phyloP scores from a whole-genome alignment of 2,797 vertebrate genomes.

The Coilia nasus region DNA sequence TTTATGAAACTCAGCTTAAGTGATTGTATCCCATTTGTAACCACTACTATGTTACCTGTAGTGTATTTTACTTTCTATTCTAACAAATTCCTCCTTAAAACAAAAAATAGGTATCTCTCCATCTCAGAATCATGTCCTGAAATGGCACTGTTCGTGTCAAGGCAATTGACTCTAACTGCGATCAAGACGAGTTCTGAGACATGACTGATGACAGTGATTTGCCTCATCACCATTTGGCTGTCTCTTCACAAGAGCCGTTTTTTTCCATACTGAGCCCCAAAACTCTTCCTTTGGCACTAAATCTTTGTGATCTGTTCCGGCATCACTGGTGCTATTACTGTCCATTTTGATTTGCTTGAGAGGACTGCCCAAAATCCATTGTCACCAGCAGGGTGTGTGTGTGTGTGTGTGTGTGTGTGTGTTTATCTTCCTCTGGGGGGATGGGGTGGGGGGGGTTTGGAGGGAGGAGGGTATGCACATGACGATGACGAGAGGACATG shows the following conservation, averaged over 20 bases:
- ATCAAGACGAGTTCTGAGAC: slow-evolving; percentile 19
- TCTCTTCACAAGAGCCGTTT: background rate
- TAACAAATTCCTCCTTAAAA: background rate
- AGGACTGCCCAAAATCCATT: background rate
- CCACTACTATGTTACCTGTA: background rate
- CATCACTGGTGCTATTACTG: background rate
- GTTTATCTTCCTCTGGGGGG: slow-evolving; percentile 59
- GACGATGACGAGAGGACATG: background rate
- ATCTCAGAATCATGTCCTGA: background rate
- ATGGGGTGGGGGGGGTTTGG: slow-evolving; percentile 32
- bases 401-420: slow-evolving; percentile 55
- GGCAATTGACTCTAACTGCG: slow-evolving; percentile 13
- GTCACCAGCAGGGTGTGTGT: slow-evolving; percentile 5
- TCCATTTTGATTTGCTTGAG: slow-evolving; percentile 27
- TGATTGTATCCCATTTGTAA: background rate
- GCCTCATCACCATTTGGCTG: background rate
- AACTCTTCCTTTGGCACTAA: slow-evolving; percentile 4
- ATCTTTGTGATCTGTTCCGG: background rate
- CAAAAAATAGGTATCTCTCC: background rate
- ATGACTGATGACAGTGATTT: slow-evolving; percentile 16
- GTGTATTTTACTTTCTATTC: background rate
- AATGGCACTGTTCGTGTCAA: background rate
- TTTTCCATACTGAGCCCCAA: background rate
- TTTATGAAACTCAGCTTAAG: background rate
- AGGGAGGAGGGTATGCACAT: background rate